Conservation (phyloP, 2,113 vertebrate genomes). For the Origma solitaria region DNA sequence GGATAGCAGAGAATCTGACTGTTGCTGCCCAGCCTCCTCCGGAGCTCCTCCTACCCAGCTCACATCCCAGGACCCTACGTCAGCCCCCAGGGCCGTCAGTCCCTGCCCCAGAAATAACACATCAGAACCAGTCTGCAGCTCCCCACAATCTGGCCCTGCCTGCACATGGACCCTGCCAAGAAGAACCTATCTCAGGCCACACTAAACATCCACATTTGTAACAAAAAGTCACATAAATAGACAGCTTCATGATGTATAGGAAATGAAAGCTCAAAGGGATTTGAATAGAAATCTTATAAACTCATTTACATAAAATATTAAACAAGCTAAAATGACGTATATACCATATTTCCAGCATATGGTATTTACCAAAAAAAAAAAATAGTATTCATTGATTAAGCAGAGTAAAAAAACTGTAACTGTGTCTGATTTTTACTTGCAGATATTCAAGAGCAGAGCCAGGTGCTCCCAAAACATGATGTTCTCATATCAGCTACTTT, state of each 20-base stretch:
- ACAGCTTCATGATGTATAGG: neutral
- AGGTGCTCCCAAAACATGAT: neutral
- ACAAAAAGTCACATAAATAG: neutral
- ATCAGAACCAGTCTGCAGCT: neutral
- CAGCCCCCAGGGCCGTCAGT: neutral
- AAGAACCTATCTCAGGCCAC: neutral
- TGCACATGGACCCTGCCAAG: accelerated
- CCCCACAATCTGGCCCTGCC: neutral
- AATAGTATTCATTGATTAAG: neutral
- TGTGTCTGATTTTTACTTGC: neutral
- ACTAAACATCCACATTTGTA: neutral
- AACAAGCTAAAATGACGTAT: neutral
- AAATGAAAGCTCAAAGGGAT: neutral
- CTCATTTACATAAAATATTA: neutral
- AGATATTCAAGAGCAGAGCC: neutral
- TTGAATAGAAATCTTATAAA: neutral
- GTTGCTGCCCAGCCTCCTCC: neutral
- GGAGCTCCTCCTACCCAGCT: neutral
- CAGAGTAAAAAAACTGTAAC: neutral
- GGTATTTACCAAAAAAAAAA: neutral
- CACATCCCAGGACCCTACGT: neutral
- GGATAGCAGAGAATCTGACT: neutral
- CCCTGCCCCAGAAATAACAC: neutral
- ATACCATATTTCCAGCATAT: neutral
- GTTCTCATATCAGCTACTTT: neutral